Evolutionary conservation across 2,888 invertebrate genomes (phyloP).

Genomic region (Aethes cnicana): DNA sequence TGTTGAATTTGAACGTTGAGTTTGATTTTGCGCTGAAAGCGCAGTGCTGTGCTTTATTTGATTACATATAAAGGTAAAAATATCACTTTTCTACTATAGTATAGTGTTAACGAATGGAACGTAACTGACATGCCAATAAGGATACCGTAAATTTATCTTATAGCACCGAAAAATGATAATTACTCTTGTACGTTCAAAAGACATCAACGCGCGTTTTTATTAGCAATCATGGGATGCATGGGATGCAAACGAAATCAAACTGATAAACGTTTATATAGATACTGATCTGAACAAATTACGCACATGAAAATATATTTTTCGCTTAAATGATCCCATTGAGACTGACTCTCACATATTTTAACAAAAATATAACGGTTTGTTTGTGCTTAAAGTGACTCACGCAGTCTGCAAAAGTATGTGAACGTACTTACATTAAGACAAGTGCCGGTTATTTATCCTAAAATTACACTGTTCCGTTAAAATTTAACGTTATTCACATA

Average conservation of each 20-base stretch:
- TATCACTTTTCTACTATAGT: neutral
- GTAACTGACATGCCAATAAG: too few relatives aligned
- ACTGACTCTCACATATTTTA: neutral
- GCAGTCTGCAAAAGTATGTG: too few relatives aligned
- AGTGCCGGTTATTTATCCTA: constrained; percentile 5
- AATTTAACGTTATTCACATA: too few relatives aligned
- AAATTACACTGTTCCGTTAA: constrained; percentile 7
- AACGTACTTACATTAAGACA: too few relatives aligned
- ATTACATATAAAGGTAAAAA: constrained; percentile 60
- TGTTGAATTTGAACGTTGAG: constrained; percentile 53
- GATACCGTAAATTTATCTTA: too few relatives aligned
- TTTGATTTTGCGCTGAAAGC: constrained; percentile 43
- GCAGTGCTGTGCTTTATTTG: constrained; percentile 44
- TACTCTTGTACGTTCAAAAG: constrained; percentile 43
- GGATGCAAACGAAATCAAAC: neutral
- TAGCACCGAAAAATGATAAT: neutral
- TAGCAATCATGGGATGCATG: constrained; percentile 1
- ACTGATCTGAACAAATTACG: neutral
- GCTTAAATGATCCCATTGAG: neutral
- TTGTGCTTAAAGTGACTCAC: constrained; percentile 1
- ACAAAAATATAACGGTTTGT: constrained; percentile 13
- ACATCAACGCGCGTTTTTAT: constrained; percentile 47
- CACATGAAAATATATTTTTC: neutral
- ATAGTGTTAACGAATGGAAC: too few relatives aligned
- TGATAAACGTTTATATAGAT: too few relatives aligned